Conservation (phyloP, 2,797 vertebrate genomes). For the Myoxocephalus aenaeus region DNA sequence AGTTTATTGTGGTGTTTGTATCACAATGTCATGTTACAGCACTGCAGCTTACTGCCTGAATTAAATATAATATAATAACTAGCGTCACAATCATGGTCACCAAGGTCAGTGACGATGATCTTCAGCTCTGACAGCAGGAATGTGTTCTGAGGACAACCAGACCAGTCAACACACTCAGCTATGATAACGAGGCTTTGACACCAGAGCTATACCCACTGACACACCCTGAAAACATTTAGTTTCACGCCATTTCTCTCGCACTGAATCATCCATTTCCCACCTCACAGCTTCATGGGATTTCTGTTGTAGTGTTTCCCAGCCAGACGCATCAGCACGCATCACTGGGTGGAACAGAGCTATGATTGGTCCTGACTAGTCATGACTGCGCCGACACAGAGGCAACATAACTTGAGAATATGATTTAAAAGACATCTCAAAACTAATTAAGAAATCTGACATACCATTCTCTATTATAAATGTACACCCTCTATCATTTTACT, state of each 20-base stretch:
- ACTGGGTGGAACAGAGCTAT: too few relatives aligned
- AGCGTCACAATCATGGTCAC: not conserved
- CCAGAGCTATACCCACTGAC: not conserved
- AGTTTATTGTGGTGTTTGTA: not conserved
- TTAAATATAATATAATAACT: not conserved
- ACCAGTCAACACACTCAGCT: not conserved
- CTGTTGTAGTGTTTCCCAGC: not conserved
- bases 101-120: not conserved
- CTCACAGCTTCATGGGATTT: not conserved
- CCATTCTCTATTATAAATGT: too few relatives aligned
- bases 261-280: conserved; percentile 19
- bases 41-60: not conserved
- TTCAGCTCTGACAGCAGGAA: conserved; percentile 60
- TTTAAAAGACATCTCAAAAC: too few relatives aligned
- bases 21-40: not conserved
- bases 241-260: not conserved
- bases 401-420: too few relatives aligned
- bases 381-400: too few relatives aligned
- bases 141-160: conserved; percentile 62
- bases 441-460: too few relatives aligned
- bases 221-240: conserved; percentile 3
- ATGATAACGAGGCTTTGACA: conserved; percentile 3
- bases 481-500: too few relatives aligned
- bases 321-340: too few relatives aligned
- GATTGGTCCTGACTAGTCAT: too few relatives aligned